Evolutionary conservation across 1,140 invertebrate species (phyloP).

Genomic region (Eulimnadia texana): DNA sequence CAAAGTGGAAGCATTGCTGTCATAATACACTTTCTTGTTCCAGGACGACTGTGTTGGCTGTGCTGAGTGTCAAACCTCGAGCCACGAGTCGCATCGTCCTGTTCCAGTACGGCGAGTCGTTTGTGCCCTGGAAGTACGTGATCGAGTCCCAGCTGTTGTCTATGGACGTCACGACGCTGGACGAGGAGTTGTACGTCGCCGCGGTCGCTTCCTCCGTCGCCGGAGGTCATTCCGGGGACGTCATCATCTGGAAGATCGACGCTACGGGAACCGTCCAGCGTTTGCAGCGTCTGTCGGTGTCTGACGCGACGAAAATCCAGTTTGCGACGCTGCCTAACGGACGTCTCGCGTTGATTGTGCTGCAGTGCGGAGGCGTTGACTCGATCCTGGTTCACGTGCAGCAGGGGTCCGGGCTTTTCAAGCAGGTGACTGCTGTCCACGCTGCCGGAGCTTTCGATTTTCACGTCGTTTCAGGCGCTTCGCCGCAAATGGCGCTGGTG

Average conservation of each 20-base stretch:
- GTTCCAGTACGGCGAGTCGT: no score
- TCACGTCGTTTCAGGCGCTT: neutral
- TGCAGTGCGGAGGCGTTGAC: slow-evolving; percentile 1
- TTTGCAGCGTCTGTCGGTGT: neutral
- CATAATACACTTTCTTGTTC: no score
- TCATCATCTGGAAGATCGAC: neutral
- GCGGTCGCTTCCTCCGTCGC: no score
- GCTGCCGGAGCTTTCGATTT: neutral
- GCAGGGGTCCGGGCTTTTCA: neutral
- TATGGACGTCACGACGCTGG: no score
- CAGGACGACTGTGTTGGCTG: no score
- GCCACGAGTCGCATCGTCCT: no score
- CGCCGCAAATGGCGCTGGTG: neutral
- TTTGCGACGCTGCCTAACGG: neutral
- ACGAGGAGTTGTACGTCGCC: no score
- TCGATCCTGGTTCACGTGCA: neutral
- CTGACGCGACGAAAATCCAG: neutral
- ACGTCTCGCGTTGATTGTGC: neutral
- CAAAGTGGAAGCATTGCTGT: no score
- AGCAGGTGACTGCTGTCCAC: neutral
- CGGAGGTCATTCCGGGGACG: no score
- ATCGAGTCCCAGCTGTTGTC: no score
- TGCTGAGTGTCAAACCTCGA: no score
- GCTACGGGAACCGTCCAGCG: neutral
- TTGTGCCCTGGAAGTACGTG: no score